Percentiles rank a stretch among this genome's conserved stretches.
These are phyloP conservation scores for Sarcophaga variegata DNA, from an alignment of 2,888 invertebrate species.

Conservation along the genomic window DNA sequence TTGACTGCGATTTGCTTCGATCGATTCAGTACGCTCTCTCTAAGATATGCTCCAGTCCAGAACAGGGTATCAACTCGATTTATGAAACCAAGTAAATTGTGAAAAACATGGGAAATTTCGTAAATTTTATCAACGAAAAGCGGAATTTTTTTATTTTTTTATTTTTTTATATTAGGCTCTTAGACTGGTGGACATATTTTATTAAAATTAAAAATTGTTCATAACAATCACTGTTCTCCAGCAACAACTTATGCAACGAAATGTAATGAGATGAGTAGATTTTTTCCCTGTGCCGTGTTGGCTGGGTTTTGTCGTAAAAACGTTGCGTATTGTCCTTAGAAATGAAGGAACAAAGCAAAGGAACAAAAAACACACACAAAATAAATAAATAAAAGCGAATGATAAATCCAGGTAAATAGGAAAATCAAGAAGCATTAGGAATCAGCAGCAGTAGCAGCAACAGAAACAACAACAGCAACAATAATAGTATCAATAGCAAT, in stretches of 20 bases:
- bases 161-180: no score
- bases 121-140: no score
- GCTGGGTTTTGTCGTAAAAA: conserved; percentile 56
- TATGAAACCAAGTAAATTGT: no score
- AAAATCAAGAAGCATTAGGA: conserved; percentile 56
- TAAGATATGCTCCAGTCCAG: no score
- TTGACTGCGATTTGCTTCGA: no score
- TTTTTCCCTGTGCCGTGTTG: conserved; percentile 32
- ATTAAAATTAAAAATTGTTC: not conserved
- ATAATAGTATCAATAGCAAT: not conserved
- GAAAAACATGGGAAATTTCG: no score
- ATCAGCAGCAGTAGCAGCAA: conserved; percentile 22
- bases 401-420: conserved; percentile 47
- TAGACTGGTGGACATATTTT: not conserved
- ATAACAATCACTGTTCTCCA: conserved; percentile 42
- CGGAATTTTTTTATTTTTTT: no score
- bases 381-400: conserved; percentile 38
- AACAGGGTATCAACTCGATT: no score
- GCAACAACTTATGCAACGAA: conserved; percentile 49
- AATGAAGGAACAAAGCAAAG: conserved; percentile 33
- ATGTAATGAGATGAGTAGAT: conserved; percentile 57
- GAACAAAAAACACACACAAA: conserved; percentile 12
- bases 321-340: conserved; percentile 66
- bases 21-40: no score
- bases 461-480: not conserved